A percentile compares a stretch with the other conserved stretches of the same genome.
Evolutionary conservation across 2,797 vertebrate genomes (phyloP).

Genomic region (Epinephelus awoara): DNA sequence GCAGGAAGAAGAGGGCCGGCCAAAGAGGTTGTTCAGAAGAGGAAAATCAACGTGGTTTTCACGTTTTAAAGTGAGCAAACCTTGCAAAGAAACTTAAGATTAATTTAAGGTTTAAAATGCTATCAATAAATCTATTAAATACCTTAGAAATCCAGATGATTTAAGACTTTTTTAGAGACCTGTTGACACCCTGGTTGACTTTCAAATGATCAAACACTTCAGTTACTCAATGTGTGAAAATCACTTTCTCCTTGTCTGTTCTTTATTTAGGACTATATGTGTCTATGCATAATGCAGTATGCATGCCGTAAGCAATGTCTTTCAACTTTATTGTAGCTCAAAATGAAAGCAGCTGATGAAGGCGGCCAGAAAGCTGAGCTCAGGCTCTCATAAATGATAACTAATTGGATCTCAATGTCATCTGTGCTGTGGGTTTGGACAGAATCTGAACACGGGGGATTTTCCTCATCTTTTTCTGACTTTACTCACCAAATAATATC

Average conservation of each 20-base stretch:
- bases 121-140: neutral
- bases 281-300: slow-evolving; percentile 17
- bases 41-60: neutral
- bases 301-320: slow-evolving; percentile 49
- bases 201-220: neutral
- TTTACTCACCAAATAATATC: slow-evolving; percentile 53
- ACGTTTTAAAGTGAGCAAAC: neutral
- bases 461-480: slow-evolving; percentile 42
- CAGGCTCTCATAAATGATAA: slow-evolving; percentile 66
- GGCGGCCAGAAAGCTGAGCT: slow-evolving; percentile 51
- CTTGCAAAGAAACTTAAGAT: neutral
- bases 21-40: neutral
- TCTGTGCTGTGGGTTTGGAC: slow-evolving; percentile 55
- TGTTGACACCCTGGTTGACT: neutral
- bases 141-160: neutral
- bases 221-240: neutral
- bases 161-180: neutral
- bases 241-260: slow-evolving; percentile 10
- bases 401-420: slow-evolving; percentile 71
- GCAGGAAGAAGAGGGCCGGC: neutral
- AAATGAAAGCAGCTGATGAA: slow-evolving; percentile 69
- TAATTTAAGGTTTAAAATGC: neutral
- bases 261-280: slow-evolving; percentile 26
- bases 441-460: slow-evolving; percentile 31
- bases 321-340: slow-evolving; percentile 57